Conservation (phyloP, 2,797 vertebrate genomes). For the Hoplostethus atlanticus region DNA sequence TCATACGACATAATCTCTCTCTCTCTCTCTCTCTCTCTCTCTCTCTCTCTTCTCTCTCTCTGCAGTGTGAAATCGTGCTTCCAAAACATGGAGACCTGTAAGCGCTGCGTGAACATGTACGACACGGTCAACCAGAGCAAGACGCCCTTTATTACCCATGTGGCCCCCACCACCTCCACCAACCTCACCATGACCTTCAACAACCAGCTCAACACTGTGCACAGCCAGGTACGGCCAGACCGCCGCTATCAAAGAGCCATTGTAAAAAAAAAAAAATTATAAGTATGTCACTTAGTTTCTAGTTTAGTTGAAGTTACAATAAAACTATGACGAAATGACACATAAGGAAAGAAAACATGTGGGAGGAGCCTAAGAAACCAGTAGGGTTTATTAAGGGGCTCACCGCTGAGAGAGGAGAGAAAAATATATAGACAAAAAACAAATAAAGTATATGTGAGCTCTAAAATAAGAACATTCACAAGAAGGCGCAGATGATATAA, state of each 20-base stretch:
- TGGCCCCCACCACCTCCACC: slow-evolving; percentile 98
- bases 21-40: not conserved
- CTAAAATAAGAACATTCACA: no score
- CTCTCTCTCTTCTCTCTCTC: slow-evolving; percentile 14
- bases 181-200: slow-evolving; percentile 99
- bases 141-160: slow-evolving; percentile 98
- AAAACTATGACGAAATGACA: not conserved
- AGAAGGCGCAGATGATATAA: no score
- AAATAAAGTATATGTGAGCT: no score
- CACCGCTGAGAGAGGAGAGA: not conserved
- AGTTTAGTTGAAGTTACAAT: no score
- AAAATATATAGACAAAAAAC: not conserved
- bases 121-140: slow-evolving; percentile 99
- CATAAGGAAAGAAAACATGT: not conserved
- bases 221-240: slow-evolving; percentile 79
- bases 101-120: slow-evolving; percentile 97
- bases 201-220: slow-evolving; percentile 99
- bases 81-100: slow-evolving; percentile 99
- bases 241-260: no score
- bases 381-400: no score
- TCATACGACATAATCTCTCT: not conserved
- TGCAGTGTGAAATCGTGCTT: slow-evolving; percentile 98
- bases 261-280: not conserved
- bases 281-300: slow-evolving; percentile 4
- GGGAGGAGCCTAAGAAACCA: not conserved